Evolutionary conservation across 2,797 vertebrate species (phyloP).

Genomic region (Fistularia commersonii): DNA sequence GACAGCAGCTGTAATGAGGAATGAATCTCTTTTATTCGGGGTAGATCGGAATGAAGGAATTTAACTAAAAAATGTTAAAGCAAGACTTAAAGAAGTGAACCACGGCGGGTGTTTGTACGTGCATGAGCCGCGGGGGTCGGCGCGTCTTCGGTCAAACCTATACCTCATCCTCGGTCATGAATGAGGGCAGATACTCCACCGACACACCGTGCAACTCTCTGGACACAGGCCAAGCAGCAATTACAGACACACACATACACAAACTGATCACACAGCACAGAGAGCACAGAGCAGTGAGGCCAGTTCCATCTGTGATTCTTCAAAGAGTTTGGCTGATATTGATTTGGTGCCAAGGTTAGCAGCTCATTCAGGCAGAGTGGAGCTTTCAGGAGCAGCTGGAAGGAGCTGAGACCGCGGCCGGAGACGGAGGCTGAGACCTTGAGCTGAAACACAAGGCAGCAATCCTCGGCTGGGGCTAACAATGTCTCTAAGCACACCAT

Average conservation of each 20-base stretch:
- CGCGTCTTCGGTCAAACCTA: conserved; percentile 23
- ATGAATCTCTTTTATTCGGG: conserved; percentile 18
- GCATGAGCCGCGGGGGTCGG: neutral
- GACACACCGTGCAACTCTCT: conserved; percentile 58
- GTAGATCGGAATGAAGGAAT: conserved; percentile 1
- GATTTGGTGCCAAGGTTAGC: conserved; percentile 85
- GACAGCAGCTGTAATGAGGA: conserved; percentile 39
- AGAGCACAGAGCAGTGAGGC: conserved; percentile 65
- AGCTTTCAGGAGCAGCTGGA: conserved; percentile 81
- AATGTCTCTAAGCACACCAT: conserved; percentile 67
- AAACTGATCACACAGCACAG: conserved; percentile 52
- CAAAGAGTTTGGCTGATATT: conserved; percentile 86
- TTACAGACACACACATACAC: conserved; percentile 54
- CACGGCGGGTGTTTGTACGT: conserved; percentile 4
- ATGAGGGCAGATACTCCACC: conserved; percentile 57
- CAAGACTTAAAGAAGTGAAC: conserved; percentile 19
- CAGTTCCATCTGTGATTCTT: conserved; percentile 85
- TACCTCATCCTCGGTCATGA: conserved; percentile 52
- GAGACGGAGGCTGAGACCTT: conserved; percentile 79
- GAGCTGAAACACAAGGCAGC: conserved; percentile 72
- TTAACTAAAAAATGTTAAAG: conserved; percentile 8
- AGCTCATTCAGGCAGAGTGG: conserved; percentile 80
- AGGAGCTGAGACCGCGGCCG: conserved; percentile 77
- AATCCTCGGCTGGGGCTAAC: conserved; percentile 68
- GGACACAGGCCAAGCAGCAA: conserved; percentile 64